These are phyloP conservation scores for Agraylea sexmaculata DNA, from an alignment of 1,140 invertebrate genomes.

Conservation along the genomic window DNA sequence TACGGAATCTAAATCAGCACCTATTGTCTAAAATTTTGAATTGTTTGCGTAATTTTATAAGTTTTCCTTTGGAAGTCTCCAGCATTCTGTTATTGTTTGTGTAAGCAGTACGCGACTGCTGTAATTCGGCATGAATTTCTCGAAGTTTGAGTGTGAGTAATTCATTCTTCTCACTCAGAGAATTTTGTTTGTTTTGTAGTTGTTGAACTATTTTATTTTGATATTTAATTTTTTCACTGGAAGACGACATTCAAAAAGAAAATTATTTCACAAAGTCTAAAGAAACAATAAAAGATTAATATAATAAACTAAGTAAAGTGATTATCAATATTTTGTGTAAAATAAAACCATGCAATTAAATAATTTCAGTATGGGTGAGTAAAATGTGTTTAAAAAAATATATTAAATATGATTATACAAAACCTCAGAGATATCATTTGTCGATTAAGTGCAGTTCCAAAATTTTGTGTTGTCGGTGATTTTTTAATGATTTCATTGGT, in stretches of 20 bases:
- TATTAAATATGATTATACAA: too few species aligned
- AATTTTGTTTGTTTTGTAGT: constrained; percentile 31
- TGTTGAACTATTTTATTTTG: constrained; percentile 33
- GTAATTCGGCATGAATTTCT: constrained; percentile 30
- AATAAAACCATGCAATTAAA: not conserved
- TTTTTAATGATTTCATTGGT: not conserved
- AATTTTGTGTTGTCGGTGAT: not conserved
- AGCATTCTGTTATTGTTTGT: constrained; percentile 9
- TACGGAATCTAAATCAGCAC: constrained; percentile 5
- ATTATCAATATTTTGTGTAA: constrained; percentile 6
- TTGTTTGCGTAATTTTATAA: constrained; percentile 9
- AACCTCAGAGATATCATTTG: too few species aligned
- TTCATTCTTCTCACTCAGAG: constrained; percentile 33
- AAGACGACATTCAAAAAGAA: constrained; percentile 13
- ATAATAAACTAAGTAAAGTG: constrained; percentile 7
- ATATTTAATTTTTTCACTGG: constrained; percentile 35
- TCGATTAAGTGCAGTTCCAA: too few species aligned
- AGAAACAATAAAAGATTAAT: constrained; percentile 1
- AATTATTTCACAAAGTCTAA: not conserved
- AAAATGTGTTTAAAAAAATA: too few species aligned
- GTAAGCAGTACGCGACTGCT: constrained; percentile 5
- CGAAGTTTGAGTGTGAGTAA: constrained; percentile 30
- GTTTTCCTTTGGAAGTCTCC: constrained; percentile 1
- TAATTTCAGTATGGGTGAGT: too few species aligned
- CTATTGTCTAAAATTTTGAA: constrained; percentile 16